Percentiles rank a stretch among this genome's conserved stretches.
Conservation (phyloP, 2,888 invertebrate genomes). For the Meloe dianella region DNA sequence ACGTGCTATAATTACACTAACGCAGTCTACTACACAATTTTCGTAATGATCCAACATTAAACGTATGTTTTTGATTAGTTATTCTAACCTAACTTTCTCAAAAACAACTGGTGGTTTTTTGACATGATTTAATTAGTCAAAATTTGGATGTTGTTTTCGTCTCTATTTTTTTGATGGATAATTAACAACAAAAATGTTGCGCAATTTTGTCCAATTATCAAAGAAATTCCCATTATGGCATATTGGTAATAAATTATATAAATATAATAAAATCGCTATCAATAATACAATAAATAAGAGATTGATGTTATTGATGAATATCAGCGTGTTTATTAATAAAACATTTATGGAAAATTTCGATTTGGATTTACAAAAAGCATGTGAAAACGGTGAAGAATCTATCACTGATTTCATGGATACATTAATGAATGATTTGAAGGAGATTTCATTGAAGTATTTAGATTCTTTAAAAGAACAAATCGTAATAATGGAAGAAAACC, state of each 20-base stretch:
- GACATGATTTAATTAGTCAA: neutral
- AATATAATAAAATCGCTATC: neutral
- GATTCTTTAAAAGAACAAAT: slow-evolving; percentile 54
- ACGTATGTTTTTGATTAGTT: slow-evolving; percentile 7
- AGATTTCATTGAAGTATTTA: slow-evolving; percentile 52
- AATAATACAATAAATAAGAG: neutral
- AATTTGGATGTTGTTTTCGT: neutral
- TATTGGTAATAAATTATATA: neutral
- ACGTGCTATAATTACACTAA: neutral
- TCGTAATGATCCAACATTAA: neutral
- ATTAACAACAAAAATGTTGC: neutral
- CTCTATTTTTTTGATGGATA: neutral
- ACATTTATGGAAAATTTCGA: slow-evolving; percentile 30
- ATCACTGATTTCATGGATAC: slow-evolving; percentile 50
- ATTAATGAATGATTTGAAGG: slow-evolving; percentile 48
- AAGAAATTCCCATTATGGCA: neutral
- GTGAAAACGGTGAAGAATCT: slow-evolving; percentile 49
- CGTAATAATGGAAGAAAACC: slow-evolving; percentile 48
- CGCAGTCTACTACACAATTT: neutral
- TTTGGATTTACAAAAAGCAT: slow-evolving; percentile 41
- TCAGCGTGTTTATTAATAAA: slow-evolving; percentile 4
- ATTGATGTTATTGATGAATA: neutral
- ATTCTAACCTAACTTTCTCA: neutral
- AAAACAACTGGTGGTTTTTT: no score
- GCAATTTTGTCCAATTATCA: neutral